Evolutionary conservation across 2,888 invertebrate genomes (phyloP), one percentile per base, ranked within the genome.

Genomic region (Lasioglossum morio): DNA sequence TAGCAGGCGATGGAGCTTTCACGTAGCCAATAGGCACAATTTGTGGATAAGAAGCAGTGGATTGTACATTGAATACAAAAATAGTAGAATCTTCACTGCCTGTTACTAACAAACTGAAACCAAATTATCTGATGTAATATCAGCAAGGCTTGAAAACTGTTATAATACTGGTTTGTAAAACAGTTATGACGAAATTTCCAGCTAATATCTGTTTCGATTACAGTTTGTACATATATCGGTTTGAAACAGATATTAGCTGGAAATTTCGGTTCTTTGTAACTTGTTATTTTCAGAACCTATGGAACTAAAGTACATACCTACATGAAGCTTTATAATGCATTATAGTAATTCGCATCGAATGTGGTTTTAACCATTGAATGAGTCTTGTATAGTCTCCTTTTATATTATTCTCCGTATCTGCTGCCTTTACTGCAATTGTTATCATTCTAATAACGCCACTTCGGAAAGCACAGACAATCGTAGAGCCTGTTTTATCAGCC

Each of bases 381-480:
- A 95, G 77, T 81, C 88, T 92, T 7, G 93, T 87, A 77, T 89
- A 92, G 74, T 93, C 85, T 12, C 86, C 63, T 48, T 81, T 77
- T 46, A 78, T 37, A 57, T 87, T 48, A 8, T 88, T 78, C 4
- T 53, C 30, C 37, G 66, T 60, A 48, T 91, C 48, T 16, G 88
- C 85, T 79, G 60, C 16, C 69, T 70, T 60, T 73, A 93, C 72
- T 30, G 89, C 83, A 43, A 93, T 74, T 34, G 89, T 90, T 23
- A 96, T 91, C 57, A 96, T 96, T 66, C 98, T 96, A 91, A 98
- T 94, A 57, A 97, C 96, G 16, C 98, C 98, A 93, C 97, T 98
- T 34, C 95, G 96, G 89, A 97, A 98, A 3, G 97, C 98, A 4
- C 97, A 96, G 14, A 98, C 94, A 48, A 98, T 91, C 60, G 97